Evolutionary conservation across 2,888 invertebrate genomes (phyloP), one percentile per base, ranked within the genome.

Genomic region (Zelleria hepariella): DNA sequence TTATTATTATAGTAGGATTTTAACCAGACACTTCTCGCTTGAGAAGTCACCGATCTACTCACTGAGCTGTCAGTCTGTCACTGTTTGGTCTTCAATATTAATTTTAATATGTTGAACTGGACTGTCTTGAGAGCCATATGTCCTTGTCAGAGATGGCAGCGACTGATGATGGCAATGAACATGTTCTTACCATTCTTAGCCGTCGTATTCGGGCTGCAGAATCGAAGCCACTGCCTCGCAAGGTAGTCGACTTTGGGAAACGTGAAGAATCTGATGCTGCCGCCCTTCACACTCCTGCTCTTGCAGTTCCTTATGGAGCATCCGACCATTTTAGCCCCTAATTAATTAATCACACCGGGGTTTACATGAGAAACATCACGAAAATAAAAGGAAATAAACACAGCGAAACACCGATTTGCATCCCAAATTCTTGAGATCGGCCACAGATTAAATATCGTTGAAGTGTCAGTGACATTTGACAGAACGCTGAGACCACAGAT

Each of bases 221-320:
- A 56, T 15, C 21, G 56, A 20, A 56, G 56, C 56, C 56, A 56
- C 23, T 56, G 15, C 4, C 18, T 56, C 32, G 56, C 56, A 15
- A 56, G 18, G 4, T 32, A 56, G 15, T 56, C 21, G 5, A 27
- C 21, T 56, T 56, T 32, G 8, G 56, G 56, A 21, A 56, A 56
- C 15, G 32, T 23, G 24, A 21, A 56, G 18, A 32, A 21, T 56
- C 56, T n/a, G n/a, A 56, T 18, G 27, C 5, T 42, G 21, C 56
- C 42, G 23, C 32, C 56, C 32, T 56, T 53, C 23, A 23, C 53
- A 53, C 53, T 53, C 15, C 53, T 6, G 6, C 25, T 53, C 18
- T 53, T 56, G 21, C 56, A 56, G 56, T 56, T 56, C 6, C 56
- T 27, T 1, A 56, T 56, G 8, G 56, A 56, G 21, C 56, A 56